Evolutionary conservation across 2,797 vertebrate species (phyloP).

Genomic region (Ptychobarbus kaznakovi): DNA sequence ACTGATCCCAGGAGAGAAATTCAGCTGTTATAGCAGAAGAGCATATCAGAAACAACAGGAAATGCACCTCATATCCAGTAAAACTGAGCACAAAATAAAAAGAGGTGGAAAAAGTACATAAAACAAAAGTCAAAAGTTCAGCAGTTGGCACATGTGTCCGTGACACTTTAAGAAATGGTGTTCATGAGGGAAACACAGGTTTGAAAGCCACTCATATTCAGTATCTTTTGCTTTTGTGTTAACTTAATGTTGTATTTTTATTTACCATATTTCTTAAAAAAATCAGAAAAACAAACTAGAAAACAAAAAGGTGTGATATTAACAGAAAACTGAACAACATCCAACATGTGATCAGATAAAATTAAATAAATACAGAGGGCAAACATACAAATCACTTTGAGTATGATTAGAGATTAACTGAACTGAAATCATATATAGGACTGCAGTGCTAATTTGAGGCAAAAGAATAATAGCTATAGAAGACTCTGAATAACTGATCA

Average conservation of each 20-base stretch:
- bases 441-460: background rate
- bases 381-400: background rate
- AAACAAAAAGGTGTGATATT: background rate
- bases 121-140: background rate
- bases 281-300: background rate
- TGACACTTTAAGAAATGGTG: background rate
- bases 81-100: background rate
- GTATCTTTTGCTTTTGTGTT: background rate
- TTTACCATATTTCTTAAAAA: background rate
- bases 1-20: background rate
- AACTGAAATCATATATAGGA: conserved; percentile 1
- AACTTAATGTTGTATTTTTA: background rate
- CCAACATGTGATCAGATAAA: background rate
- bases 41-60: background rate
- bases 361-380: background rate
- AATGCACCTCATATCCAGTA: background rate
- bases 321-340: background rate
- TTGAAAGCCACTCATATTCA: background rate
- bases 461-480: background rate
- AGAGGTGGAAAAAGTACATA: background rate
- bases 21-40: background rate
- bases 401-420: background rate
- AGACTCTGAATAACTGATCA: background rate
- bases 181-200: background rate
- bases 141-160: background rate